A percentile compares a stretch with the other conserved stretches of the same genome.
Evolutionary conservation across 2,113 vertebrate species (phyloP).

Genomic region (Euleptes europaea): DNA sequence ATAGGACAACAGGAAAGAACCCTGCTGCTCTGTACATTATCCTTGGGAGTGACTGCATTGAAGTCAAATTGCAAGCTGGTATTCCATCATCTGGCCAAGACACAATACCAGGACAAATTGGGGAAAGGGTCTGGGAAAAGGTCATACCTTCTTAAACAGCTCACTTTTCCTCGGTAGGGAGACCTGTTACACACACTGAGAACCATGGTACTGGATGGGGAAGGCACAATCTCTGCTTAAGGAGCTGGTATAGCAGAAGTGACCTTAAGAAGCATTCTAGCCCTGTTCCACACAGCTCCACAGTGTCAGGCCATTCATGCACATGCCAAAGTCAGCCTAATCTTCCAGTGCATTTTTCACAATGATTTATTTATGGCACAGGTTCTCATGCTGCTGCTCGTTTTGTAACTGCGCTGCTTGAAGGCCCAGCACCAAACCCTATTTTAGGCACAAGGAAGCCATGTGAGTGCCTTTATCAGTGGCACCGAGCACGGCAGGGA

Average conservation of each 20-base stretch:
- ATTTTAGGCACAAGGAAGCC: background rate
- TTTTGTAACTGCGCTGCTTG: background rate
- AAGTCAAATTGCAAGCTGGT: too few species aligned
- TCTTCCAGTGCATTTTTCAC: background rate
- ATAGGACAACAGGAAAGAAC: background rate
- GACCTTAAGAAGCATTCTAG: background rate
- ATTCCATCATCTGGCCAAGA: background rate
- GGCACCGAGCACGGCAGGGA: background rate
- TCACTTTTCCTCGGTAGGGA: background rate
- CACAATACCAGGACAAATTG: background rate
- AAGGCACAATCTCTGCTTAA: background rate
- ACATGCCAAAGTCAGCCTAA: background rate
- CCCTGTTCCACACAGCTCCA: background rate
- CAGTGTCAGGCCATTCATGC: background rate
- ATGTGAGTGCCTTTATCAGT: background rate
- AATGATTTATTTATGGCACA: background rate
- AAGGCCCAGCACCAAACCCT: background rate
- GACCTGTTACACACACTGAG: background rate
- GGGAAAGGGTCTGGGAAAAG: background rate
- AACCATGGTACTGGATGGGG: background rate
- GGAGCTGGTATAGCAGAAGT: background rate
- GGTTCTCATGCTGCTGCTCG: background rate
- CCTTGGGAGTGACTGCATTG: background rate
- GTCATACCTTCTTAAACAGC: background rate
- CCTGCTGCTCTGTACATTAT: background rate